These are phyloP conservation scores for Platichthys stellatus DNA, from an alignment of 2,113 vertebrate genomes.

Conservation along the genomic window DNA sequence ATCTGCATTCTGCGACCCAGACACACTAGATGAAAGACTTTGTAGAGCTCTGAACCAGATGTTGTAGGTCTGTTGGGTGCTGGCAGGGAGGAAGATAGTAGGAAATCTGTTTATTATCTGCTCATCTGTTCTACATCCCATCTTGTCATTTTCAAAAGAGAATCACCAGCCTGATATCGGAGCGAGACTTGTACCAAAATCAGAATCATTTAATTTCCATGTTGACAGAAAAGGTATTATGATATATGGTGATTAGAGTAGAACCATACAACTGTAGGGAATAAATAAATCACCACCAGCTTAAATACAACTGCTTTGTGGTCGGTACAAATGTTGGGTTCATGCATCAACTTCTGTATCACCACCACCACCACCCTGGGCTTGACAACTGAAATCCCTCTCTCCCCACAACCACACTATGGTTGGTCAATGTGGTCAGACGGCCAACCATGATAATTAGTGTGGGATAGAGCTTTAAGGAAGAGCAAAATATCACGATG, in stretches of 20 bases:
- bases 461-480: not conserved
- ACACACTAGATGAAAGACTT: constrained; percentile 40
- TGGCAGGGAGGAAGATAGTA: constrained; percentile 12
- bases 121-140: constrained; percentile 14
- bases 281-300: too few relatives aligned
- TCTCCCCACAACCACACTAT: not conserved
- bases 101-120: constrained; percentile 14
- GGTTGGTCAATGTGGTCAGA: not conserved
- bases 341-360: not conserved
- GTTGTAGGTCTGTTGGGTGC: constrained; percentile 31
- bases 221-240: not conserved
- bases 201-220: not conserved
- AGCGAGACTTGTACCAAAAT: not conserved
- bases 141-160: not conserved
- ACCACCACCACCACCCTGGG: not conserved
- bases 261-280: not conserved
- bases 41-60: constrained; percentile 39
- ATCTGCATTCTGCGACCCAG: constrained; percentile 33
- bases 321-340: not conserved
- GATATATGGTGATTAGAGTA: not conserved
- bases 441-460: not conserved
- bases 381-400: not conserved
- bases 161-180: not conserved
- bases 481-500: not conserved
- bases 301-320: not conserved